Evolutionary conservation across 2,113 vertebrate species (phyloP).

Genomic region (Ellobius talpinus): DNA sequence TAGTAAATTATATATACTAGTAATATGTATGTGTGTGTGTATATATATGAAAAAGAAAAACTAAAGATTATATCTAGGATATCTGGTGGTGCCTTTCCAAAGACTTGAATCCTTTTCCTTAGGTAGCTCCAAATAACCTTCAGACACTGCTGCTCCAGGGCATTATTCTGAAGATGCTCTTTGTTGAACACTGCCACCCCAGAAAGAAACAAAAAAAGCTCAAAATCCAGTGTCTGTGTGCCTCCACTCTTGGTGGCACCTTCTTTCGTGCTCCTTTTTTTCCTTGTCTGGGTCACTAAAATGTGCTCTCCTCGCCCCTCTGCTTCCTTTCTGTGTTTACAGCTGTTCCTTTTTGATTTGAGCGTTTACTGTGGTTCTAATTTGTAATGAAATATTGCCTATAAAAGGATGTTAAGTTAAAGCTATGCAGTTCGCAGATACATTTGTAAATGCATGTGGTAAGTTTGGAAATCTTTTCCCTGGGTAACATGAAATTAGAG

Average conservation of each 20-base stretch:
- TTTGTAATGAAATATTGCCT: constrained; percentile 77
- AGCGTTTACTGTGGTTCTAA: constrained; percentile 47
- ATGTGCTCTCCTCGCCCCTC: not conserved
- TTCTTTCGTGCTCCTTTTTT: not conserved
- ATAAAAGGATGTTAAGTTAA: constrained; percentile 72
- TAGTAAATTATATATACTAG: not conserved
- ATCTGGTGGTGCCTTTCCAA: not conserved
- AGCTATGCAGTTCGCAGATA: constrained; percentile 59
- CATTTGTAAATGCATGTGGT: constrained; percentile 74
- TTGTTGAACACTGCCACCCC: not conserved
- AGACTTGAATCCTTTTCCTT: constrained; percentile 57
- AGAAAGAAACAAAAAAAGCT: constrained; percentile 21
- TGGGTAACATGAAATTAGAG: constrained; percentile 59
- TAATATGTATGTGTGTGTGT: not conserved
- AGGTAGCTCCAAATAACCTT: constrained; percentile 69
- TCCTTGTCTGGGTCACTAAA: not conserved
- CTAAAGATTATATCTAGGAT: constrained; percentile 16
- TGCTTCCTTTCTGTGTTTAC: not conserved
- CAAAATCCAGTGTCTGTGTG: not conserved
- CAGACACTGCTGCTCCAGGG: constrained; percentile 1
- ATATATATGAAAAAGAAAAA: constrained; percentile 3
- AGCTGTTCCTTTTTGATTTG: constrained; percentile 1
- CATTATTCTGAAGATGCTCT: constrained; percentile 10
- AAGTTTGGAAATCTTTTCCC: constrained; percentile 72
- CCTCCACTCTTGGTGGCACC: not conserved